A percentile compares a stretch with the other conserved stretches of the same genome.
phyloP scores from a whole-genome alignment of 64 coral and sea anemone species.

The Trachythela sp. region DNA sequence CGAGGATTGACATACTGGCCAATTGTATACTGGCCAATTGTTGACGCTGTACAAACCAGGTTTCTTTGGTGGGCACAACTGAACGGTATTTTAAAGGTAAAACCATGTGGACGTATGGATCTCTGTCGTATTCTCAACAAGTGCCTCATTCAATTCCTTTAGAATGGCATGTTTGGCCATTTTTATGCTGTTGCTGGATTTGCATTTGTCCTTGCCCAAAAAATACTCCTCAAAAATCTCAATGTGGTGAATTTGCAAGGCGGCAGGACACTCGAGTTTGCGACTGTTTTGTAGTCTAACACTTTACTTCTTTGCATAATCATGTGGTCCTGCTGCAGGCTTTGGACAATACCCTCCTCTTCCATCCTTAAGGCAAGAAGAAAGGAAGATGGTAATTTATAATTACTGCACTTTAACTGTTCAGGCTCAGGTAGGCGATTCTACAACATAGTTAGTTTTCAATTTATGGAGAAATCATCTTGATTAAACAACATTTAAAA shows the following conservation, averaged over 20 bases:
- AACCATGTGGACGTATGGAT: not conserved
- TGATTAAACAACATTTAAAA: too few relatives aligned
- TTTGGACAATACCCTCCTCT: not conserved
- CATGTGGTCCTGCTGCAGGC: not conserved
- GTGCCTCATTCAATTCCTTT: not conserved
- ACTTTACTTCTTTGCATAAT: not conserved
- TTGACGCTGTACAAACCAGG: slow-evolving; percentile 5
- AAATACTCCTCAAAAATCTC: slow-evolving; percentile 24
- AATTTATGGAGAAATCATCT: too few relatives aligned
- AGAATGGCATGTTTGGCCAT: not conserved
- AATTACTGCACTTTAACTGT: not conserved
- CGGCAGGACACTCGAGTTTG: slow-evolving; percentile 9
- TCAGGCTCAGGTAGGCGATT: not conserved
- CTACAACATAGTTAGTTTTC: not conserved
- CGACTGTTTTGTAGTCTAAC: slow-evolving; percentile 24
- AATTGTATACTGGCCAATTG: not conserved
- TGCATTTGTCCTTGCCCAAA: not conserved
- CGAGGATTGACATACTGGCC: slow-evolving; percentile 31
- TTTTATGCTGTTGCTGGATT: not conserved
- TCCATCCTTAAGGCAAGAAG: not conserved
- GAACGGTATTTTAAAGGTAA: slow-evolving; percentile 27
- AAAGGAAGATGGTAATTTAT: not conserved
- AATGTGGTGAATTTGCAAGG: slow-evolving; percentile 6
- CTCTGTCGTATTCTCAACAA: not conserved
- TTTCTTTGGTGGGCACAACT: slow-evolving; percentile 14